Conservation (phyloP, 1,140 invertebrate species). For the Triops cancriformis region DNA sequence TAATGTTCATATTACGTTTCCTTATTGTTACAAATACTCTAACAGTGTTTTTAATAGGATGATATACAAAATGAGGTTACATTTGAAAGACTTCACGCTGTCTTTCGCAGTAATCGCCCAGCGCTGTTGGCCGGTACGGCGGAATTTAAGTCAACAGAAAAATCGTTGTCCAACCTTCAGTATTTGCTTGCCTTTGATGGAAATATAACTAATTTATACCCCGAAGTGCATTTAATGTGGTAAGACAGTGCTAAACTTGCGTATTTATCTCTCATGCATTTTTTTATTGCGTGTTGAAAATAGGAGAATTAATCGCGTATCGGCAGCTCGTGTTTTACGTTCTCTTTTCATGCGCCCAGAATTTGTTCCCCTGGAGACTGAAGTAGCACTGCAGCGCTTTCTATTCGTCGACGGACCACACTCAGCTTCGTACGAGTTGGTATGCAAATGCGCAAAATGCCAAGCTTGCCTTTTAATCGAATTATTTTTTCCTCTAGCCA, state of each 20-base stretch:
- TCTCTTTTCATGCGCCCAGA: slow-evolving; percentile 50
- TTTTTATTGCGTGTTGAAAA: slow-evolving; percentile 30
- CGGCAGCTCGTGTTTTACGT: slow-evolving; percentile 52
- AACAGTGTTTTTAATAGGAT: slow-evolving; percentile 26
- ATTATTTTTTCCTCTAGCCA: slow-evolving; percentile 42
- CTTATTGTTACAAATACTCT: slow-evolving; percentile 30
- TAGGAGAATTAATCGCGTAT: slow-evolving; percentile 62
- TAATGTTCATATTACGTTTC: too few relatives aligned
- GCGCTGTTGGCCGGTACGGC: slow-evolving; percentile 1
- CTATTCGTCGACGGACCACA: slow-evolving; percentile 57
- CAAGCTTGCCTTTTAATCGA: not conserved
- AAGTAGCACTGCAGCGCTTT: slow-evolving; percentile 60
- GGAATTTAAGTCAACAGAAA: not conserved
- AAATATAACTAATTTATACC: slow-evolving; percentile 23
- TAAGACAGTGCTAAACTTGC: slow-evolving; percentile 26
- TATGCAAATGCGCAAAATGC: slow-evolving; percentile 33
- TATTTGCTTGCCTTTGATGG: slow-evolving; percentile 22
- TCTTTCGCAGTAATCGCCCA: slow-evolving; percentile 19
- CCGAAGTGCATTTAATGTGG: slow-evolving; percentile 31
- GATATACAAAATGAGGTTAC: slow-evolving; percentile 25
- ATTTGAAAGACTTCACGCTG: slow-evolving; percentile 24
- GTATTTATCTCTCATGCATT: not conserved
- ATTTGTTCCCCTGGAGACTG: slow-evolving; percentile 48
- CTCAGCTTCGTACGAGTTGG: slow-evolving; percentile 49
- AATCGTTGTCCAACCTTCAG: not conserved